Evolutionary conservation across 2,797 vertebrate species (phyloP), one percentile per base, ranked within the genome.

Genomic region (Catamblyrhynchus diadema): DNA sequence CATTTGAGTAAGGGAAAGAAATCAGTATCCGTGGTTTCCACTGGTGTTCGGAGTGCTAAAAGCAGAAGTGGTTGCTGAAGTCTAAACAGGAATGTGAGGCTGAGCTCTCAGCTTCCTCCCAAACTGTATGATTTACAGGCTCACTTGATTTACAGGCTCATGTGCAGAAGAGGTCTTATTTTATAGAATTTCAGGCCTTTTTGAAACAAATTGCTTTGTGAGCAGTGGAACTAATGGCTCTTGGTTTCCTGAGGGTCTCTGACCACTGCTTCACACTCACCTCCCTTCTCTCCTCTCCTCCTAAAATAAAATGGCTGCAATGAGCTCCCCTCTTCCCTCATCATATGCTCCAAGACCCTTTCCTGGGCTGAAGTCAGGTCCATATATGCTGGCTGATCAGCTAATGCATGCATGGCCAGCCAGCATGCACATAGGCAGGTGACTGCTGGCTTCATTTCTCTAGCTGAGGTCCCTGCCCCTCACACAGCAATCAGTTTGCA

Each of bases 61-160:
- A 93, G 92, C 74, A 97, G 94, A 93, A 93, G 87, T 90, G 79
- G 56, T 75, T 95, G 69, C 78, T 94, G 87, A 92, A 93, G 65
- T 73, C 70, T 88, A 83, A 96, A 87, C 35, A 83, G 65, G 59
- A 94, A 92, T 89, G 72, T 42, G 44, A 75, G 37, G 42, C 84
- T 92, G 75, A 81, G 87, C 56, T 93, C 80, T 69, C 69, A 81
- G 56, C 81, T 92, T 93, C 81, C 74, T 89, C 75, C 27, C 57
- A 91, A 78, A 93, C 3, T 65, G 61, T 39, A 77, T 64, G 53
- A 93, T 72, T 90, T 79, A 78, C 32, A 51, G 57, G 66, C 60
- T 81, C 73, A 44, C n/a, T 84, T 64, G 60, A 82, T 83, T 90
- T 90, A 82, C 37, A 64, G 70, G 82, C 45, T 91, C 30, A 45